Percentiles rank a stretch among this genome's conserved stretches.
Conservation (phyloP, 2,888 invertebrate species). For the Pycnomerus fuliginosus region DNA sequence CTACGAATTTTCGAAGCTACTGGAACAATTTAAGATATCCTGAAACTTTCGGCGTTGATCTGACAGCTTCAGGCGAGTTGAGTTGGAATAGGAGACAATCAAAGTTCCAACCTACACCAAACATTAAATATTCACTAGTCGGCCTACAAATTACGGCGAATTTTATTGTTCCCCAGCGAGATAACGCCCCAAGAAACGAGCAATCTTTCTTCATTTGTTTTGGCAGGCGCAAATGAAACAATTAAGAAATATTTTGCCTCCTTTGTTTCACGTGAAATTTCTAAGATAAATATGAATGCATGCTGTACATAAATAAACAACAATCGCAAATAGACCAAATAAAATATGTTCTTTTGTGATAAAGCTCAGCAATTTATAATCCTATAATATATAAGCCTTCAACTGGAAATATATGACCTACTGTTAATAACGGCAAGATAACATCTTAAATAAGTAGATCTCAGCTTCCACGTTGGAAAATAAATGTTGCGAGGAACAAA, state of each 20-base stretch:
- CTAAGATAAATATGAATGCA: too few species aligned
- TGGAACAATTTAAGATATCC: too few species aligned
- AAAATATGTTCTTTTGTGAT: constrained; percentile 15
- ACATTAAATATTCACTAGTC: constrained; percentile 14
- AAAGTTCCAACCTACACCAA: too few species aligned
- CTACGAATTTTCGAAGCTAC: too few species aligned
- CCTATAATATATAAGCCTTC: constrained; percentile 13
- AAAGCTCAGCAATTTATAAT: constrained; percentile 18
- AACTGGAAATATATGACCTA: constrained; percentile 12
- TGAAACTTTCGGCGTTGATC: too few species aligned
- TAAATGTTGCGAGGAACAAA: constrained; percentile 18
- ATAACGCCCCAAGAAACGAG: constrained; percentile 9
- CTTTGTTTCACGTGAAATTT: too few species aligned
- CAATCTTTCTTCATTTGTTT: constrained; percentile 15
- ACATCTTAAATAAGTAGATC: constrained; percentile 24
- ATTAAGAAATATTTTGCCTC: too few species aligned
- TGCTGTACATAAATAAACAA: constrained; percentile 1
- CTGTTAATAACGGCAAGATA: constrained; percentile 25
- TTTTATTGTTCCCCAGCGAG: constrained; percentile 18
- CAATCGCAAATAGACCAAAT: constrained; percentile 7
- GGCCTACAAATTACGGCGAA: constrained; percentile 12
- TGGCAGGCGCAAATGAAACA: too few species aligned
- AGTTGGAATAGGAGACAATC: too few species aligned
- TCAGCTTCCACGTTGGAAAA: constrained; percentile 14
- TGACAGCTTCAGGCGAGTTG: too few species aligned